phyloP scores from a whole-genome alignment of 2,888 invertebrate genomes.

The Eilema caniola region DNA sequence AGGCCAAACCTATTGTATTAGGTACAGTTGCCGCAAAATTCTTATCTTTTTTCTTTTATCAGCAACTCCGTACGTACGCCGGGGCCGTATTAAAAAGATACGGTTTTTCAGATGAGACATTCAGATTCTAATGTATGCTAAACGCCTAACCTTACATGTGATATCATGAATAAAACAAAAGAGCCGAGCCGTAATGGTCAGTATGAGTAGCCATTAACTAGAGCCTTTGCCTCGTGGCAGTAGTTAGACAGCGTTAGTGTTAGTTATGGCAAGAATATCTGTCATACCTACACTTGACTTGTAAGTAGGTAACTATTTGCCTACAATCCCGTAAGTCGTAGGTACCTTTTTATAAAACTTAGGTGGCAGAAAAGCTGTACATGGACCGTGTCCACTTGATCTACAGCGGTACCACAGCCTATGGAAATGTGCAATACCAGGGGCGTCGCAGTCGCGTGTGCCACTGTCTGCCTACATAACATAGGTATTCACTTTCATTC shows the following conservation, averaged over 20 bases:
- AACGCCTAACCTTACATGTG: conserved; percentile 45
- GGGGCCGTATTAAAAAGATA: conserved; percentile 36
- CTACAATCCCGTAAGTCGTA: no score
- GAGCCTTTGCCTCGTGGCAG: neutral
- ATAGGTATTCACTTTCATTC: no score
- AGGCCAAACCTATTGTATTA: neutral
- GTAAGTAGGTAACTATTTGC: no score
- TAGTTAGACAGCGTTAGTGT: no score
- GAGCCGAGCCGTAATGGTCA: conserved; percentile 32
- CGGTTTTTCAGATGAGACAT: conserved; percentile 48
- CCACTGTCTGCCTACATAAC: no score
- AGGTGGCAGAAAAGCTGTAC: no score
- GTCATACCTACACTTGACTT: no score
- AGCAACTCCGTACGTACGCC: conserved; percentile 24
- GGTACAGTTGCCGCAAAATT: conserved; percentile 1
- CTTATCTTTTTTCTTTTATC: conserved; percentile 31
- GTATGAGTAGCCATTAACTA: conserved; percentile 5
- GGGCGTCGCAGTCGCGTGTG: no score
- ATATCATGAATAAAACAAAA: conserved; percentile 53
- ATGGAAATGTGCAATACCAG: no score
- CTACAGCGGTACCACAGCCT: no score
- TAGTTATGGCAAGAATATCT: neutral
- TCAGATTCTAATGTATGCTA: conserved; percentile 57
- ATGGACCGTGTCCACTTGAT: no score
- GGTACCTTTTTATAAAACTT: no score